phyloP scores from a whole-genome alignment of 2,888 invertebrate genomes.

The Latrodectus hesperus region DNA sequence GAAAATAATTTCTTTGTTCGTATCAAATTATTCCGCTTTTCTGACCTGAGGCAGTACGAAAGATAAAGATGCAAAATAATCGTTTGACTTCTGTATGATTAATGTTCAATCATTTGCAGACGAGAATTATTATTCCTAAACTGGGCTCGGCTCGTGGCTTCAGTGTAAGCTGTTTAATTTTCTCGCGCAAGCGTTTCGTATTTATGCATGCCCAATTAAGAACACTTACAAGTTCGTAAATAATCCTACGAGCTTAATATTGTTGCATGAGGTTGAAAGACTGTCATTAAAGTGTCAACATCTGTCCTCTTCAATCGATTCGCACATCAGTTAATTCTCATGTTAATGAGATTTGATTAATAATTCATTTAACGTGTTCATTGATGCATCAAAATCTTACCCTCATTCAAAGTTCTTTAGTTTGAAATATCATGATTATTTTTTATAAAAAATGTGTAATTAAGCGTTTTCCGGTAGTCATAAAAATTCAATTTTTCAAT shows the following conservation, averaged over 20 bases:
- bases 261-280: not conserved
- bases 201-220: not conserved
- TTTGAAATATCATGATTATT: no score
- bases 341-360: not conserved
- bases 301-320: not conserved
- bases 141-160: not conserved
- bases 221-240: slow-evolving; percentile 2
- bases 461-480: no score
- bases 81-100: not conserved
- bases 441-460: no score
- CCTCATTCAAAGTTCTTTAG: no score
- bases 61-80: slow-evolving; percentile 5
- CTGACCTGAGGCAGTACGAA: not conserved
- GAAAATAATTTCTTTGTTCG: not conserved
- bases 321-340: not conserved
- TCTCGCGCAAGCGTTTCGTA: no score
- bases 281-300: not conserved
- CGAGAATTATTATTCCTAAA: slow-evolving; percentile 1
- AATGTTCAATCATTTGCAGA: not conserved
- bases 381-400: no score
- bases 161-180: not conserved
- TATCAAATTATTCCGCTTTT: slow-evolving; percentile 5
- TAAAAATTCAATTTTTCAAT: no score
- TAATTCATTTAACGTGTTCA: no score
- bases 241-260: not conserved